Percentiles rank a stretch among this genome's conserved stretches.
Conservation (phyloP, 1,140 invertebrate species). For the Pseudomyrmex sp. region DNA sequence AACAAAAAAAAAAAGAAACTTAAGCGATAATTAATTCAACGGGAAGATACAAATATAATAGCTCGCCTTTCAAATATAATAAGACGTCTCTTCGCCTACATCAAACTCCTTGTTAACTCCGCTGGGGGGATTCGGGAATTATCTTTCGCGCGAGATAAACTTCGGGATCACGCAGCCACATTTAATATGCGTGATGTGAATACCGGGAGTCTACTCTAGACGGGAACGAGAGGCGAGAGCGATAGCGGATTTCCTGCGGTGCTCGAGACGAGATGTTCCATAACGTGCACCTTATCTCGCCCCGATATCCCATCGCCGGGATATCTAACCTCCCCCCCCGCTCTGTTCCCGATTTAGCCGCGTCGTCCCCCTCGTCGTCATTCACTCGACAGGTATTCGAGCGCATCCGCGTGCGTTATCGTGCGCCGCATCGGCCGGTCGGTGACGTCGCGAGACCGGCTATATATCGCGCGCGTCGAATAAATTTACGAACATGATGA, state of each 20-base stretch:
- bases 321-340: neutral
- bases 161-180: conserved; percentile 4
- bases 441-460: conserved; percentile 20
- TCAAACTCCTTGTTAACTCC: neutral
- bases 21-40: neutral
- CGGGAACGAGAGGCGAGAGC: neutral
- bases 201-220: neutral
- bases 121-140: neutral
- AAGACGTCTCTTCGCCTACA: neutral
- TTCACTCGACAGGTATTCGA: conserved; percentile 46
- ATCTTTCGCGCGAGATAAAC: conserved; percentile 6
- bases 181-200: conserved; percentile 28
- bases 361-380: conserved; percentile 14
- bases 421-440: neutral
- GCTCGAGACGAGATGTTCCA: conserved; percentile 8
- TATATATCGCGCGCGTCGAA: conserved; percentile 17
- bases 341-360: conserved; percentile 51
- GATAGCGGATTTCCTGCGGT: conserved; percentile 14
- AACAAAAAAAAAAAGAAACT: neutral
- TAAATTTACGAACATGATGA: conserved; percentile 43
- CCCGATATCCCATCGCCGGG: conserved; percentile 10
- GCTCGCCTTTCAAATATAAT: neutral
- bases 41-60: neutral
- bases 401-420: conserved; percentile 31
- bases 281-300: conserved; percentile 23